Evolutionary conservation across 1,140 invertebrate species (phyloP).

Genomic region (roundworm (Caenorhabditis elegans)): DNA sequence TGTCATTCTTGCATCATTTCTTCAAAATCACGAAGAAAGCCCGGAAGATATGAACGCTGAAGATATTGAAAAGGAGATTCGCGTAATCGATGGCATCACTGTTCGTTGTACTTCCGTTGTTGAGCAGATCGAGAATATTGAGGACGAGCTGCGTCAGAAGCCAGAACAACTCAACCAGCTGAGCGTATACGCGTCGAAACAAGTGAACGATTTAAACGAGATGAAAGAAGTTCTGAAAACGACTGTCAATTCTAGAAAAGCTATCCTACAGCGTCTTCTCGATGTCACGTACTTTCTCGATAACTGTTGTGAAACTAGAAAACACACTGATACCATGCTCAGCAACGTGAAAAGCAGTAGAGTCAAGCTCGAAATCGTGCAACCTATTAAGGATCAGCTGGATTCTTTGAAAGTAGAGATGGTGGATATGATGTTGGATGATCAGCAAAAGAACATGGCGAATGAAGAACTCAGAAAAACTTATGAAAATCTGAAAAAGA

Average conservation of each 20-base stretch:
- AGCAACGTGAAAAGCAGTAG: not conserved
- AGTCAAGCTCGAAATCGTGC: not conserved
- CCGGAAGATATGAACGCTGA: not conserved
- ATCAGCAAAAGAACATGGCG: not conserved
- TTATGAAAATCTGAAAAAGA: not conserved
- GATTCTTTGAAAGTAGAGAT: not conserved
- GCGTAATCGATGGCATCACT: not conserved
- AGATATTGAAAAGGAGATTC: not conserved
- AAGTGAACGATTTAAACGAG: not conserved
- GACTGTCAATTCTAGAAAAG: not conserved
- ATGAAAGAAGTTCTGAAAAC: not conserved
- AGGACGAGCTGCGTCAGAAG: not conserved
- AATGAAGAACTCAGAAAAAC: not conserved
- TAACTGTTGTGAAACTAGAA: not conserved
- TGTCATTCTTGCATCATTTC: not conserved
- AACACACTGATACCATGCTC: not conserved
- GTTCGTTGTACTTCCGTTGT: not conserved
- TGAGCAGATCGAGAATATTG: not conserved
- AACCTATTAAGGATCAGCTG: not conserved
- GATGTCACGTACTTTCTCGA: not conserved
- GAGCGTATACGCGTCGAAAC: not conserved
- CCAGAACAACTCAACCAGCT: not conserved
- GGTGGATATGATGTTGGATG: not conserved
- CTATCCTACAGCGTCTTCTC: not conserved
- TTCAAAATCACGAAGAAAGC: not conserved